Conservation (phyloP, 2,113 vertebrate genomes). For the Isichthys henryi region DNA sequence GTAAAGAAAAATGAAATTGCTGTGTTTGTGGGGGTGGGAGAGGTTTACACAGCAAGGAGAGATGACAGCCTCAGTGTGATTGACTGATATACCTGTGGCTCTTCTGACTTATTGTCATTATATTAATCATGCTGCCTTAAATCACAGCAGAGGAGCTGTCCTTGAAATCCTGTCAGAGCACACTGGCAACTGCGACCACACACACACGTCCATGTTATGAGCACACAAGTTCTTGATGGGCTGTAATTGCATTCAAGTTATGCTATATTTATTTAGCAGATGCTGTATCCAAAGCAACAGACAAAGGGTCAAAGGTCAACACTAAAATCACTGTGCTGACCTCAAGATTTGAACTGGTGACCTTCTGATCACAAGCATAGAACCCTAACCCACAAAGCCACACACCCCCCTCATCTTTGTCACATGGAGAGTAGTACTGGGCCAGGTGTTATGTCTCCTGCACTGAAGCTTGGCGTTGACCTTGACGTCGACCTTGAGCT, state of each 20-base stretch:
- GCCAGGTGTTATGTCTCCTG: background rate
- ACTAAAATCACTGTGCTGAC: background rate
- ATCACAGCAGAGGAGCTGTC: background rate
- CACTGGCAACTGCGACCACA: background rate
- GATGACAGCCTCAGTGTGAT: background rate
- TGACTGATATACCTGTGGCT: background rate
- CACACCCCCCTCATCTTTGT: background rate
- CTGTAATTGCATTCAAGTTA: background rate
- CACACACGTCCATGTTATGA: background rate
- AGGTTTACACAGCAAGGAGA: background rate
- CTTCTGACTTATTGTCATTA: background rate
- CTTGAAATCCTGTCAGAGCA: background rate
- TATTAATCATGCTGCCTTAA: background rate
- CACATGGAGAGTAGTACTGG: background rate
- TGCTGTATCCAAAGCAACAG: background rate
- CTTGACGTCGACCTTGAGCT: background rate
- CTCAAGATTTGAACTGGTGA: background rate
- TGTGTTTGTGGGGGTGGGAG: background rate
- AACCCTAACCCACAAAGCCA: background rate
- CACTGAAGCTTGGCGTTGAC: background rate
- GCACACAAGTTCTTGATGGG: background rate
- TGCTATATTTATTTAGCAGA: background rate
- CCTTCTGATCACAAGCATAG: background rate
- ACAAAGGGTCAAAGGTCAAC: background rate
- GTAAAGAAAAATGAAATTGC: background rate